Evolutionary conservation across 2,888 invertebrate genomes (phyloP), one percentile per base, ranked within the genome.

Genomic region (Agrypnus murinus): DNA sequence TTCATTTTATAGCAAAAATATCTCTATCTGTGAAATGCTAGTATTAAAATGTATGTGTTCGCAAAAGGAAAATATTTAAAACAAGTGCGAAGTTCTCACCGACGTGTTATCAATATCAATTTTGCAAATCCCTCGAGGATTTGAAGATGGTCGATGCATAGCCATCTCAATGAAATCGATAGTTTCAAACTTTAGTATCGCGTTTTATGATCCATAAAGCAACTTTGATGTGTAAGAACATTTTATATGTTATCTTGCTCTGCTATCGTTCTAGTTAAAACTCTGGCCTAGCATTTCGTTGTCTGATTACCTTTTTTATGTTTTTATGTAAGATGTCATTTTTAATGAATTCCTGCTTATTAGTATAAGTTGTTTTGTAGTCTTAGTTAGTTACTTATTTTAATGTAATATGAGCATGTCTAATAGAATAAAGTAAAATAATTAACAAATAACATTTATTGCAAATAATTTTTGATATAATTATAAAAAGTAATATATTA

Each of bases 161-260:
- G 48, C 71, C 65, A 67, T 71, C 69, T 69, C 75, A 70, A 76
- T 80, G 79, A 77, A 81, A 82, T 82, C 82, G 81, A 82, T 82
- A 82, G 81, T 82, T 81, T 80, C 73, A 79, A 81, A 81, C 74
- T 81, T 82, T 80, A 82, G 75, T 79, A 79, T 77, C 78, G 77
- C 79, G 75, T 81, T 83, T 83, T 83, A 83, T 80, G 81, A 79
- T 76, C 81, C 77, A 83, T 82, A 82, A 83, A 82, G 77, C 76
- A 77, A 79, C 77, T 77, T 74, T 77, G 79, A 80, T 80, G 81
- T 75, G 75, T 69, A 75, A 77, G 77, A 77, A 74, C 78, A 77
- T 80, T 82, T 82, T 81, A 81, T 78, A 77, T 69, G 77, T 78
- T 79, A 81, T 79, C 79, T 75, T 74, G 75, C 67, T 59, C 48